Evolutionary conservation across 2,113 vertebrate species (phyloP), one percentile per base, ranked within the genome.

Genomic region (Rousettus leschenaultii): DNA sequence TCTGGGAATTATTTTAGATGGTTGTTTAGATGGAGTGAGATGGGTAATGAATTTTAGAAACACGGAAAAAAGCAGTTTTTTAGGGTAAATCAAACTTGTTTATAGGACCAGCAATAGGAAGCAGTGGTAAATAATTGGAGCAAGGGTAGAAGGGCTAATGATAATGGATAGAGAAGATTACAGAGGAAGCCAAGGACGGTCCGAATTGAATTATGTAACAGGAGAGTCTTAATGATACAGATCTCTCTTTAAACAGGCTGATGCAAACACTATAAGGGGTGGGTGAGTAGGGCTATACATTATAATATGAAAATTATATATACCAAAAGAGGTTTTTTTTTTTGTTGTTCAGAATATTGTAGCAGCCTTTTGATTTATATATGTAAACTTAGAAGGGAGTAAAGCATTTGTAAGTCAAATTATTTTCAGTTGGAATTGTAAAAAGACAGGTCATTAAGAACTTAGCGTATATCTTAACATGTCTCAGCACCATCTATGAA

Each of bases 381-480:
- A 28, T 86, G 26, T 95, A 85, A 93, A 74, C 35, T 87, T 93
- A 88, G 30, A 82, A 93, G 45, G 22, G 61, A 85, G 4, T 63
- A 35, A 66, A 59, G 13, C 11, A 94, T 89, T 84, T 43, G 48
- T 89, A 86, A 83, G 87, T 86, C 19, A 94, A 70, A 55, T 95
- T 84, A 66, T 94, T 96, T 97, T 90, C 68, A 86, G 10, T 95
- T 84, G 33, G 35, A 94, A 70, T 92, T 91, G n/a, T 87, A n/a
- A 96, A 91, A 94, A 77, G 68, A 63, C 15, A 63, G 15, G 79
- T 95, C 24, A 71, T 28, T 86, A 51, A 95, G 91, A 91, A 57
- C 80, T 55, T 91, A 40, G 66, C 7, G 88, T 26, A 43, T 71
- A 24, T 91, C 30, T n/a, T 55, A 91, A 85, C 22, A 53, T 66